Evolutionary conservation across 2,888 invertebrate species (phyloP).

Genomic region (Pheosia tremula): DNA sequence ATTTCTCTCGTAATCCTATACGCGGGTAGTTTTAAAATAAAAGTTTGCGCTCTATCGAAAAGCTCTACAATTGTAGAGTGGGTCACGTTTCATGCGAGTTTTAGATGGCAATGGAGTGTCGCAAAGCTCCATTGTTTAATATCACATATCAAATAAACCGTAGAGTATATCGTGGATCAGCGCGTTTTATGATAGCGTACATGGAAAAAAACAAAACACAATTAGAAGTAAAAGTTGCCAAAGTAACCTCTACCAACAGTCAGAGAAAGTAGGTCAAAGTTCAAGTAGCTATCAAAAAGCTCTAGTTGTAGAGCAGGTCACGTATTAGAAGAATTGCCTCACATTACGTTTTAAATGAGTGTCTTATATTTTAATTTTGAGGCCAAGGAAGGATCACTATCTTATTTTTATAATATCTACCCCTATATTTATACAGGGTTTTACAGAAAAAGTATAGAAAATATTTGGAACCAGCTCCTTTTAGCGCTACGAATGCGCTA

Average conservation of each 20-base stretch:
- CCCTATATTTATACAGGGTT: too few species aligned
- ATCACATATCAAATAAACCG: background rate
- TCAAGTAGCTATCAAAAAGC: background rate
- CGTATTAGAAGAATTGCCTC: background rate
- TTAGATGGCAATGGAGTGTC: slow-evolving; percentile 20
- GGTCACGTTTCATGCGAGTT: slow-evolving; percentile 32
- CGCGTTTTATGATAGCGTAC: background rate
- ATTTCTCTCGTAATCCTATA: slow-evolving; percentile 2
- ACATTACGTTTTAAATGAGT: background rate
- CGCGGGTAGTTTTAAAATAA: slow-evolving; percentile 19
- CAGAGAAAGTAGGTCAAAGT: background rate
- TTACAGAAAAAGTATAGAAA: too few species aligned
- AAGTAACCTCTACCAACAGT: background rate
- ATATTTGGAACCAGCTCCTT: too few species aligned
- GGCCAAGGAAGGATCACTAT: background rate
- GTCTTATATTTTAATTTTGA: background rate
- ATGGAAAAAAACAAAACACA: too few species aligned
- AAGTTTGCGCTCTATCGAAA: slow-evolving; percentile 14
- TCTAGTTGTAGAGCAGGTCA: background rate
- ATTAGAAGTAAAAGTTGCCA: background rate
- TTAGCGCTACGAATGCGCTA: too few species aligned
- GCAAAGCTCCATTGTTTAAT: background rate
- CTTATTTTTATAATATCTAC: too few species aligned
- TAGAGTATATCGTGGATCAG: background rate
- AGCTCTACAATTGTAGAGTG: slow-evolving; percentile 23